Evolutionary conservation across 2,113 vertebrate genomes (phyloP).

Genomic region (Pyrgilauda ruficollis): DNA sequence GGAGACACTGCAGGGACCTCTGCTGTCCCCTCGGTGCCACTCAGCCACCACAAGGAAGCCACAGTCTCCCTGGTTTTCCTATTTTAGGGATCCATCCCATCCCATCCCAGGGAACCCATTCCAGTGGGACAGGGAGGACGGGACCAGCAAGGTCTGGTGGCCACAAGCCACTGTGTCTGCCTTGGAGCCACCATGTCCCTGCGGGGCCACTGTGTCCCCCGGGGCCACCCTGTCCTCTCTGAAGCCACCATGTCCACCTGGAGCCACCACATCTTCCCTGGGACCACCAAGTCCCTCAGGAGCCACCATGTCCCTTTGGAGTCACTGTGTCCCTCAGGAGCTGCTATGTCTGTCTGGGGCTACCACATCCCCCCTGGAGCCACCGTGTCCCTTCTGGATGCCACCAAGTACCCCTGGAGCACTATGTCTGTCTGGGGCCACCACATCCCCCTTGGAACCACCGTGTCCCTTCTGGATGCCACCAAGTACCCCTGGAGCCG

Average conservation of each 20-base stretch:
- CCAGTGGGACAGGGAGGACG: not conserved
- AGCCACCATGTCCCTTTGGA: rapidly evolving
- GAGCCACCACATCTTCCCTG: too few species aligned
- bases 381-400: too few species aligned
- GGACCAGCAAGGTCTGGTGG: not conserved
- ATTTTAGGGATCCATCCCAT: not conserved
- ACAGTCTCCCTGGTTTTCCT: not conserved
- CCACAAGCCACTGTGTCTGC: not conserved
- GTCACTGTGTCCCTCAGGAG: too few species aligned
- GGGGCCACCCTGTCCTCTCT: too few species aligned
- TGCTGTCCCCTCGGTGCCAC: rapidly evolving
- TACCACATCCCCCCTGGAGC: too few species aligned
- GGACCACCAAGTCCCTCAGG: rapidly evolving
- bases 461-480: rapidly evolving
- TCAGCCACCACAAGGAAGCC: not conserved
- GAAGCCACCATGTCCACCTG: rapidly evolving
- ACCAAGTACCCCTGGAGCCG: rapidly evolving
- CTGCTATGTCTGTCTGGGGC: too few species aligned
- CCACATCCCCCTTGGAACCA: rapidly evolving
- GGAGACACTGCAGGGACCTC: not conserved
- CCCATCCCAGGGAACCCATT: not conserved
- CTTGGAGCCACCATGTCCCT: not conserved
- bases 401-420: too few species aligned
- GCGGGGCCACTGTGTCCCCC: rapidly evolving
- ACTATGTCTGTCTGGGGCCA: too few species aligned